Evolutionary conservation across 1,140 invertebrate genomes (phyloP).

Genomic region (Eriosoma lanigerum): DNA sequence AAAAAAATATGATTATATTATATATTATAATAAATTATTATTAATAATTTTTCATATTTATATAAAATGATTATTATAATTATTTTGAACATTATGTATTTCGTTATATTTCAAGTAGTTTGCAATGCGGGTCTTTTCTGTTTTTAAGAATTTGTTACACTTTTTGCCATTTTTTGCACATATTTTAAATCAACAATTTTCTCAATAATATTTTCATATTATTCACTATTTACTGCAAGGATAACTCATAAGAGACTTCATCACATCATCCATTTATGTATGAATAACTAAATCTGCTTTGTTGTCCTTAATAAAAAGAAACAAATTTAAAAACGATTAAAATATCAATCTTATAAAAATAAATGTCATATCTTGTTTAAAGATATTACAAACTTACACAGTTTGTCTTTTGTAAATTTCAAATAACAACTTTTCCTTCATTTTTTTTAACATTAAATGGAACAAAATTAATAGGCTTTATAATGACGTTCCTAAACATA

Average conservation of each 20-base stretch:
- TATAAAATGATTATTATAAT: too few relatives aligned
- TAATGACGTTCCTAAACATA: constrained; percentile 90
- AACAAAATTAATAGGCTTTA: constrained; percentile 95
- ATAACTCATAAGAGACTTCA: constrained; percentile 75
- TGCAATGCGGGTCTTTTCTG: neutral
- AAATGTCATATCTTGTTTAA: neutral
- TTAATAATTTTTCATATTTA: too few relatives aligned
- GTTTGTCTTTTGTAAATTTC: constrained; percentile 96
- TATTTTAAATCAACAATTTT: constrained; percentile 65
- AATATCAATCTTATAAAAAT: neutral
- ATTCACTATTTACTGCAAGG: constrained; percentile 70
- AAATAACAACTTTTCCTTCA: constrained; percentile 81
- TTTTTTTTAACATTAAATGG: constrained; percentile 82
- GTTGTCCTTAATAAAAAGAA: constrained; percentile 72
- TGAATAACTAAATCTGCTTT: constrained; percentile 88
- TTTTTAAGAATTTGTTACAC: constrained; percentile 52
- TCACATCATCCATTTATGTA: constrained; percentile 84
- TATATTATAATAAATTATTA: too few relatives aligned
- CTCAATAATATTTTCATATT: constrained; percentile 69
- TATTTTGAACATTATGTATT: too few relatives aligned
- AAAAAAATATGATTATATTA: too few relatives aligned
- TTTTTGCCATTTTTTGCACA: constrained; percentile 55
- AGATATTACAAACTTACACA: constrained; percentile 69
- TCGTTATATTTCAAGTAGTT: too few relatives aligned
- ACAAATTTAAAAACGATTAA: neutral